Percentiles rank a stretch among this genome's conserved stretches.
Conservation (phyloP, 2,888 invertebrate species). For the Trichacis sp. region DNA sequence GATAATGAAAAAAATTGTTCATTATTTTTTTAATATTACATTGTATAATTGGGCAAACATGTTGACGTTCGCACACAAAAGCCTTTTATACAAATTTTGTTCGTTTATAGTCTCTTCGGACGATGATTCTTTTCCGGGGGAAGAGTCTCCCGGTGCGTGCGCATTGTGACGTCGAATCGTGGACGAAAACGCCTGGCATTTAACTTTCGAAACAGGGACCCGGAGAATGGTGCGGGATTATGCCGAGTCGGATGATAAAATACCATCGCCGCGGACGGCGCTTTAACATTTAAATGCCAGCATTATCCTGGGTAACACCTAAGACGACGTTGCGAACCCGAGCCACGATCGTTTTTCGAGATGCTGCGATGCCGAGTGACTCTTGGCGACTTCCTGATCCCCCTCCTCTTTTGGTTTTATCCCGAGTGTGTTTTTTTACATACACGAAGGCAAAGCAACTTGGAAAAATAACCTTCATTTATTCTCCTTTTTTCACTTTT, state of each 20-base stretch:
- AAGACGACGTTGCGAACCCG: constrained; percentile 3
- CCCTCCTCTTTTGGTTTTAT: constrained; percentile 14
- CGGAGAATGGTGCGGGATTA: constrained; percentile 27
- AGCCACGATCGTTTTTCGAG: constrained; percentile 19
- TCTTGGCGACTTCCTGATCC: constrained; percentile 6
- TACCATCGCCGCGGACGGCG: constrained; percentile 60
- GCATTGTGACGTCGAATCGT: constrained; percentile 35
- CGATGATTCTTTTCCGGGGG: no score
- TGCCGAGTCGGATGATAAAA: constrained; percentile 50
- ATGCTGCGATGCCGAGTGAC: constrained; percentile 12
- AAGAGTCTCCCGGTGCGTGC: no score
- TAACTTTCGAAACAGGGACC: constrained; percentile 64
- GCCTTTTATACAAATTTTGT: no score
- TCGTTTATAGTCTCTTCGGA: no score
- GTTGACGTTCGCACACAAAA: no score
- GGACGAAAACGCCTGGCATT: constrained; percentile 61
- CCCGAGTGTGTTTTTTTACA: no score
- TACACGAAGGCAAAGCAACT: constrained; percentile 28
- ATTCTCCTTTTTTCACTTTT: no score
- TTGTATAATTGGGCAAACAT: no score
- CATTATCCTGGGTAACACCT: constrained; percentile 45
- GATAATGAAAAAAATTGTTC: no score
- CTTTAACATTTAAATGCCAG: constrained; percentile 66
- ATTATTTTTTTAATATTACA: no score
- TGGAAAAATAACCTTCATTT: no score